Percentiles rank a stretch among this genome's conserved stretches.
phyloP scores from a whole-genome alignment of 2,888 invertebrate species.

The Pollenia amentaria region DNA sequence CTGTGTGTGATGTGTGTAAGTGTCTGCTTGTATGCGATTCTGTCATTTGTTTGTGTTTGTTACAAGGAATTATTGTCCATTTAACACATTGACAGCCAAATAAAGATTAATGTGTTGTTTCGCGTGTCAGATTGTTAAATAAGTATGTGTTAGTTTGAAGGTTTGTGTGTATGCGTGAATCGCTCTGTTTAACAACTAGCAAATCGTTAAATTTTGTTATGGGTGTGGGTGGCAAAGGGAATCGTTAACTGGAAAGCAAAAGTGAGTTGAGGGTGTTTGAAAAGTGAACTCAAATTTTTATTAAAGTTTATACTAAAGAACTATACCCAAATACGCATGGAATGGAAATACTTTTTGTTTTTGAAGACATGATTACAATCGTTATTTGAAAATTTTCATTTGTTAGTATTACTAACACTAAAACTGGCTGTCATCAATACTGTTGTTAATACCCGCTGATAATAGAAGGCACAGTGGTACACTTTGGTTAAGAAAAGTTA shows the following conservation, averaged over 20 bases:
- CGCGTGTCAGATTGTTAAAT: constrained; percentile 45
- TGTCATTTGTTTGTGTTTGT: constrained; percentile 58
- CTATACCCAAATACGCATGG: no score
- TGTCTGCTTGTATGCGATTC: constrained; percentile 3
- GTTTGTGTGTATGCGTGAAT: no score
- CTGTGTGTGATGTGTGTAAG: background rate
- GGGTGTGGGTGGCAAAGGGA: no score
- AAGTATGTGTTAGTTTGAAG: background rate
- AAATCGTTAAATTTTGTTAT: background rate
- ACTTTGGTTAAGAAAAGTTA: no score
- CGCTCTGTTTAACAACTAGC: constrained; percentile 5
- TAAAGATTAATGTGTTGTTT: constrained; percentile 75
- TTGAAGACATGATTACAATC: no score
- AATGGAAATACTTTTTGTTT: no score
- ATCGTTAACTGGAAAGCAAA: no score
- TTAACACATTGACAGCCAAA: constrained; percentile 76
- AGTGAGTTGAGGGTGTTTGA: background rate
- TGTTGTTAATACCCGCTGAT: no score
- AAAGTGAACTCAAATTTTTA: no score
- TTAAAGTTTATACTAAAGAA: no score
- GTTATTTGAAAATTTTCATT: background rate
- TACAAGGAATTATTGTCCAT: constrained; percentile 76
- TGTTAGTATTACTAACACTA: background rate
- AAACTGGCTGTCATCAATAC: no score
- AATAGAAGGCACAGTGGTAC: no score